Conservation (phyloP, 2,113 vertebrate species). For the Pygoscelis antarcticus region DNA sequence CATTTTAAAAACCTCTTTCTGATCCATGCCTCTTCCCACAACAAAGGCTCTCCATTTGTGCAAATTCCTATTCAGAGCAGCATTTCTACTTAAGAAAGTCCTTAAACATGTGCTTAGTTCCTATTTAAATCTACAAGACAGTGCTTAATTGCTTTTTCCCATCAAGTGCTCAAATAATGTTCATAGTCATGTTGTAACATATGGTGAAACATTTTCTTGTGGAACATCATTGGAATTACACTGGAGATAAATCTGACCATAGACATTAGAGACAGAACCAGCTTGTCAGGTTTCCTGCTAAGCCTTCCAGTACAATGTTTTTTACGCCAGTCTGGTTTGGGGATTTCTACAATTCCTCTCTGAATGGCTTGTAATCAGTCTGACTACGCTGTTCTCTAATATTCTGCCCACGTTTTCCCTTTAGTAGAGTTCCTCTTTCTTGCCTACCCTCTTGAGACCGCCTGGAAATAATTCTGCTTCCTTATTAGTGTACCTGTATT, state of each 20-base stretch:
- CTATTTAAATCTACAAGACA: conserved; percentile 36
- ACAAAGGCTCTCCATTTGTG: not conserved
- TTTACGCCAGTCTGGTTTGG: not conserved
- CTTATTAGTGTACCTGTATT: conserved; percentile 12
- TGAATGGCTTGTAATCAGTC: not conserved
- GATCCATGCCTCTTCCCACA: not conserved
- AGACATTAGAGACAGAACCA: not conserved
- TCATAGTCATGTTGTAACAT: conserved; percentile 16
- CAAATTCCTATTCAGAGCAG: not conserved
- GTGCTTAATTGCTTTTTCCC: conserved; percentile 53
- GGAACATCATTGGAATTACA: not conserved
- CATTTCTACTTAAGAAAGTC: not conserved
- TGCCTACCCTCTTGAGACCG: not conserved
- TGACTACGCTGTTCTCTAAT: not conserved
- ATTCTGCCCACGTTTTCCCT: conserved; percentile 49
- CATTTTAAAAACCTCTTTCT: not conserved
- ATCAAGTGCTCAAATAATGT: conserved; percentile 1
- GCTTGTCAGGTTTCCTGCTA: conserved; percentile 1
- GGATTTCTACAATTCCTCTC: conserved; percentile 8
- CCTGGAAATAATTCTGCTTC: conserved; percentile 23
- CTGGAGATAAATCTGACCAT: not conserved
- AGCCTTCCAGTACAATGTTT: not conserved
- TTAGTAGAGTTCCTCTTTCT: not conserved
- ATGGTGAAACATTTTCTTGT: not conserved
- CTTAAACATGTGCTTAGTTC: conserved; percentile 23